A percentile compares a stretch with the other conserved stretches of the same genome.
phyloP scores from a whole-genome alignment of 2,888 invertebrate genomes.

The Lochmaea crataegi region DNA sequence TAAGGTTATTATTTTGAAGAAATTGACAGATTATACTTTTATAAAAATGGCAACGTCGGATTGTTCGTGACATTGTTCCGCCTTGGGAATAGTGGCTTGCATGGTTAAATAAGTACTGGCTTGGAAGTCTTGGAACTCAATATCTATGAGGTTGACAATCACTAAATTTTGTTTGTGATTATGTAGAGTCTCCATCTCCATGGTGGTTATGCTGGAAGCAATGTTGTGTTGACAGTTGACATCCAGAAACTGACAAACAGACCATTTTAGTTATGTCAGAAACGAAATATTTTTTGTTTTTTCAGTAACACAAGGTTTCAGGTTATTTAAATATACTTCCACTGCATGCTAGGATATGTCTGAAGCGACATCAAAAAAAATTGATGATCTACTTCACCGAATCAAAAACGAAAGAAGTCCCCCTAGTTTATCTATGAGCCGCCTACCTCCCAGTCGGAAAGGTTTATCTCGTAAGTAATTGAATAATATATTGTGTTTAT shows the following conservation, averaged over 20 bases:
- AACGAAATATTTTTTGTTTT: conserved; percentile 47
- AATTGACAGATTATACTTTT: no score
- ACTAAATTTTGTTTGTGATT: background rate
- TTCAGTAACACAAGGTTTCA: conserved; percentile 47
- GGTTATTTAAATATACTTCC: conserved; percentile 44
- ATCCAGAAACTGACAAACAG: conserved; percentile 26
- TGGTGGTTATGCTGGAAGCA: background rate
- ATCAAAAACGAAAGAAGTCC: conserved; percentile 72
- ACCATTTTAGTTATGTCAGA: conserved; percentile 50
- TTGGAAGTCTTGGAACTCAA: no score
- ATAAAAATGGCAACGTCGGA: no score
- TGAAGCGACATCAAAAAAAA: conserved; percentile 77
- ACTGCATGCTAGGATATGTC: conserved; percentile 68
- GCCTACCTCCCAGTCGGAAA: conserved; percentile 48
- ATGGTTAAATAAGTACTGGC: no score
- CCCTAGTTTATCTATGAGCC: conserved; percentile 44
- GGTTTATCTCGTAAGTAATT: conserved; percentile 49
- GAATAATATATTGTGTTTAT: background rate
- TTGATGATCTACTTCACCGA: conserved; percentile 85
- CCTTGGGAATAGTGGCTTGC: no score
- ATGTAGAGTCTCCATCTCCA: no score
- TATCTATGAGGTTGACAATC: background rate
- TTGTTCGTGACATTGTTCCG: no score
- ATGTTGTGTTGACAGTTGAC: background rate
- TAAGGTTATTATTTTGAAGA: no score